Evolutionary conservation across 2,113 vertebrate genomes (phyloP).

Genomic region (Prunella himalayana): DNA sequence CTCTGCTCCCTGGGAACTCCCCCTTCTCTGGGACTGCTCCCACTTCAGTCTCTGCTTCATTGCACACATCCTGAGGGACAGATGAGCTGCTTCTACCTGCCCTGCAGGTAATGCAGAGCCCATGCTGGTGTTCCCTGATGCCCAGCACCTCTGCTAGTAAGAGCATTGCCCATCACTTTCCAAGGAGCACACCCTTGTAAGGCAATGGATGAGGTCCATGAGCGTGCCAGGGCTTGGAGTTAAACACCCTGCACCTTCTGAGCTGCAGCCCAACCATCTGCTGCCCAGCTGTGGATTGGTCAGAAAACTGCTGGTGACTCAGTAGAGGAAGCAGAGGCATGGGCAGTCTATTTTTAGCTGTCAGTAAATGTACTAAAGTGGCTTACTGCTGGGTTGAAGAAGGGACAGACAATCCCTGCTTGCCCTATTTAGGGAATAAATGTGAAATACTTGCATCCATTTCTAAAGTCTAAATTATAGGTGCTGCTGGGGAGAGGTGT

Average conservation of each 20-base stretch:
- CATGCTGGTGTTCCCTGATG: fast-evolving
- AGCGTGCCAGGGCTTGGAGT: not conserved
- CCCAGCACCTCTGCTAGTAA: not conserved
- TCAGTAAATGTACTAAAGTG: conserved; percentile 45
- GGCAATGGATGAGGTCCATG: not conserved
- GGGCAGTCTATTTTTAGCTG: conserved; percentile 37
- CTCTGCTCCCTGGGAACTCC: not conserved
- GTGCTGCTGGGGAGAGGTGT: not conserved
- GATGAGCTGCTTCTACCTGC: not conserved
- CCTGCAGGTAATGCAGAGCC: not conserved
- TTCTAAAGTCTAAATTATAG: not conserved
- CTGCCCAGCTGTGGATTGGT: not conserved
- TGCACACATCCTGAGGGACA: not conserved
- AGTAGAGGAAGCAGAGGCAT: not conserved
- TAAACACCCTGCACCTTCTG: not conserved
- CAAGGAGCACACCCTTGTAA: not conserved
- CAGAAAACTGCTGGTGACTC: conserved; percentile 30
- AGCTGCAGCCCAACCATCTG: not conserved
- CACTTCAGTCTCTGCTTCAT: not conserved
- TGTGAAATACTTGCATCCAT: not conserved
- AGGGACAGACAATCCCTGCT: conserved; percentile 27
- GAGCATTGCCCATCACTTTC: fast-evolving
- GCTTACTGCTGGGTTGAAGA: conserved; percentile 47
- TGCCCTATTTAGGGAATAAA: conserved; percentile 63
- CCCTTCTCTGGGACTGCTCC: not conserved